These are phyloP conservation scores for Dolichallabes microphthalmus DNA, from an alignment of 2,113 vertebrate genomes.

Conservation along the genomic window DNA sequence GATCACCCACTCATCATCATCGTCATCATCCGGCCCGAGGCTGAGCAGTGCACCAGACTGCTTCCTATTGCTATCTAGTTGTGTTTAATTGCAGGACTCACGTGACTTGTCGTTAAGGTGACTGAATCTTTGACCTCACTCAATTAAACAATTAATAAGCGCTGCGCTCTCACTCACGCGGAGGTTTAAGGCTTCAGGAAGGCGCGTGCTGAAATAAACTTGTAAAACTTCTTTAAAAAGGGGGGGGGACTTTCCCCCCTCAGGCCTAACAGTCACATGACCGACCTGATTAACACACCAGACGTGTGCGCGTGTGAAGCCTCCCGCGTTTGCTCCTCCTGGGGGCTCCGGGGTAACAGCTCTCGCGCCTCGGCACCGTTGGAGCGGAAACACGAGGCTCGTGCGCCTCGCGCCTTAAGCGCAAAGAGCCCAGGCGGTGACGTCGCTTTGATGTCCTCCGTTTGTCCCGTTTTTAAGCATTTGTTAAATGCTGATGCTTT, in stretches of 20 bases:
- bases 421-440: neutral
- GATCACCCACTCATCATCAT: no score
- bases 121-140: neutral
- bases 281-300: neutral
- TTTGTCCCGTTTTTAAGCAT: neutral
- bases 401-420: slow-evolving; percentile 14
- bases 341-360: neutral
- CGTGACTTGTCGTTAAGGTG: neutral
- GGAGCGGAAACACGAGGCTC: slow-evolving; percentile 3
- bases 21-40: no score
- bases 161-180: neutral
- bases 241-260: fast-evolving
- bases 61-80: neutral
- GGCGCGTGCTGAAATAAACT: neutral
- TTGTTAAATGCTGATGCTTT: neutral
- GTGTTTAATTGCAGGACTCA: neutral
- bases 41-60: no score
- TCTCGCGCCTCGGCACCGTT: neutral
- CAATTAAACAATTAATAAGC: no score
- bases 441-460: slow-evolving; percentile 15
- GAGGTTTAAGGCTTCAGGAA: neutral
- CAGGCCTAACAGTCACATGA: neutral
- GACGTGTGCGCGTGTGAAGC: neutral
- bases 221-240: no score
- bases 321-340: neutral